phyloP scores from a whole-genome alignment of 2,888 invertebrate species.

The Folsomia candida region DNA sequence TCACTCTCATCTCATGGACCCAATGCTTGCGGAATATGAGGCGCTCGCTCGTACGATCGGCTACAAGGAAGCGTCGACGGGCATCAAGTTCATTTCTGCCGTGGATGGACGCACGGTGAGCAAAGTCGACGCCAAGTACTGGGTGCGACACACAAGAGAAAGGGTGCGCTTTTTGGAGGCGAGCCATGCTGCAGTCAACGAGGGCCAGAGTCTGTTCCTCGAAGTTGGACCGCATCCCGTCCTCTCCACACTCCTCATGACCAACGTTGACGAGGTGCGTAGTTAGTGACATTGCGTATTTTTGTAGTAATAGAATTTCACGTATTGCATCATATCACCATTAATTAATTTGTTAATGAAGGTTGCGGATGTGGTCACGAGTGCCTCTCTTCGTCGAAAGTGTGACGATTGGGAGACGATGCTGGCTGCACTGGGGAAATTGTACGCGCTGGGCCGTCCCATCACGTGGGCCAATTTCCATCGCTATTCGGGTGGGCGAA shows the following conservation, averaged over 20 bases:
- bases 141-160: slow-evolving; percentile 30
- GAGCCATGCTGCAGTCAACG: background rate
- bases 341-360: too few relatives aligned
- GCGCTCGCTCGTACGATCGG: too few relatives aligned
- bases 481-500: background rate
- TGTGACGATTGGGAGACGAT: slow-evolving; percentile 23
- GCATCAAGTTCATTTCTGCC: slow-evolving; percentile 23
- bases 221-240: slow-evolving; percentile 45
- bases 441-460: slow-evolving; percentile 18
- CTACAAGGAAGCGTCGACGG: too few relatives aligned
- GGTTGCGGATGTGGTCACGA: background rate
- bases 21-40: too few relatives aligned
- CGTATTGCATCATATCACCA: too few relatives aligned
- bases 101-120: slow-evolving; percentile 6
- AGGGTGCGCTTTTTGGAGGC: slow-evolving; percentile 26
- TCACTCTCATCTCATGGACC: too few relatives aligned
- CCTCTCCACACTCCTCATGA: slow-evolving; percentile 16
- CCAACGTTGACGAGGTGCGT: slow-evolving; percentile 7
- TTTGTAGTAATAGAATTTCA: too few relatives aligned
- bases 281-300: too few relatives aligned
- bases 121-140: slow-evolving; percentile 16
- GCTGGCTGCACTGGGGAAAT: slow-evolving; percentile 19
- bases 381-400: slow-evolving; percentile 26
- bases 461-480: slow-evolving; percentile 32
- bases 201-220: slow-evolving; percentile 24